Evolutionary conservation across 2,888 invertebrate species (phyloP), one percentile per base, ranked within the genome.

Genomic region (Chouioia cunea): DNA sequence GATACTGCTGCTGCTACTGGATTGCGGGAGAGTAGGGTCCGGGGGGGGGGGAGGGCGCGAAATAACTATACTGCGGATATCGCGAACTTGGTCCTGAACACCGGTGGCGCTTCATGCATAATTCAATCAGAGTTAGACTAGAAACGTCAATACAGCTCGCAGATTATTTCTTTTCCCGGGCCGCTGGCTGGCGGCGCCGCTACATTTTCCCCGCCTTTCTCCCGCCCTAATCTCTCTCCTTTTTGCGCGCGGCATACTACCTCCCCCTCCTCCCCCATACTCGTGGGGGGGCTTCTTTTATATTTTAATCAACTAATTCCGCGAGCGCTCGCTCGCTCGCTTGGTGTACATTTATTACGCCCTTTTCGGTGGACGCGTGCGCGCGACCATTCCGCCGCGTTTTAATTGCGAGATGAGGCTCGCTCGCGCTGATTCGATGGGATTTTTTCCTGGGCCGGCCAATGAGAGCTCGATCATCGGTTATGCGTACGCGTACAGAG

Each of bases 61-160:
- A 58, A 67, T 57, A 63, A 47, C 66, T 64, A 23, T 52, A 58
- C 23, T 27, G 36, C 14, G 20, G 68, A 56, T 68, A 67, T 72
- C 67, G 67, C 59, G 65, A 72, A 68, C 23, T 67, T 68, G 57
- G 73, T 65, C 59, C 27, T 36, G 65, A 79, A 79, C 81, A 81
- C 83, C 81, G 83, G 83, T 84, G 82, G 27, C 82, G 82, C 84
- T 74, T 85, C 84, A 85, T 85, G 85, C 85, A 85, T 85, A 85
- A 85, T 85, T 85, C 85, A 84, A 85, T 85, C 85, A 85, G 84
- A 85, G 85, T 85, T 85, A 85, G 85, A 85, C 85, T 85, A 85
- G 85, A 85, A 85, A 85, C 85, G 85, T 85, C 85, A 85, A 85
- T 85, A 85, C 84, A 85, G 85, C 85, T 85, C 84, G 84, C 84